Evolutionary conservation across 2,888 invertebrate genomes (phyloP), one percentile per base, ranked within the genome.

Genomic region (Apamea crenata): DNA sequence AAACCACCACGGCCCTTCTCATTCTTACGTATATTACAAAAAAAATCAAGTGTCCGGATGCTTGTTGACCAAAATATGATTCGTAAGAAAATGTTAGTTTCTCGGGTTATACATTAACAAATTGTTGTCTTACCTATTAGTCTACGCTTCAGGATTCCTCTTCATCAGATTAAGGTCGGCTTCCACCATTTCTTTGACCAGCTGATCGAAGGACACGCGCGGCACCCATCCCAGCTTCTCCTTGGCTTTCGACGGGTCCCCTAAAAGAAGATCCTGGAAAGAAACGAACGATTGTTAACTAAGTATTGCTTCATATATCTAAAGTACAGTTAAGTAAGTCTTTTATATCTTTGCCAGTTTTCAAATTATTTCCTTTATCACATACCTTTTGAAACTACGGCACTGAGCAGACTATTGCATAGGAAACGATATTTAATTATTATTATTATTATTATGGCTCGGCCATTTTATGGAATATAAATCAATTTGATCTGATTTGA

Each of bases 101-200:
- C 3, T 25, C 14, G 6, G 6, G 36, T 2, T 66, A n/a, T n/a
- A n/a, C n/a, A 47, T 61, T 12, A 47, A 16, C 12, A 40, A 56
- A 18, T 10, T n/a, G 12, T n/a, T 1, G 12, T 21, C 40, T 56
- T 83, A 85, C 84, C 83, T 85, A 65, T 14, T 61, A 78, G 84
- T 87, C 92, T 97, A 99, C 84, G 99, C 99, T 89, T 97, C 97
- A 10, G 99, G 99, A 96, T 99, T 98, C 88, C 97, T 97, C 93
- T 97, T 98, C 99, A 99, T 99, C 78, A 99, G 97, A 89, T 97
- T 98, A 61, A 99, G 97, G 95, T 99, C 99, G 0, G 99, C 98
- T 53, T 98, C 97, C 97, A 99, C 98, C 99, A 99, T 99, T 93
- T 99, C 99, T 91, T 98, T 98, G 4, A 99, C 99, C 68, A 99